A percentile compares a stretch with the other conserved stretches of the same genome.
Conservation (phyloP, 2,797 vertebrate genomes). For the Adelosebastes latens region DNA sequence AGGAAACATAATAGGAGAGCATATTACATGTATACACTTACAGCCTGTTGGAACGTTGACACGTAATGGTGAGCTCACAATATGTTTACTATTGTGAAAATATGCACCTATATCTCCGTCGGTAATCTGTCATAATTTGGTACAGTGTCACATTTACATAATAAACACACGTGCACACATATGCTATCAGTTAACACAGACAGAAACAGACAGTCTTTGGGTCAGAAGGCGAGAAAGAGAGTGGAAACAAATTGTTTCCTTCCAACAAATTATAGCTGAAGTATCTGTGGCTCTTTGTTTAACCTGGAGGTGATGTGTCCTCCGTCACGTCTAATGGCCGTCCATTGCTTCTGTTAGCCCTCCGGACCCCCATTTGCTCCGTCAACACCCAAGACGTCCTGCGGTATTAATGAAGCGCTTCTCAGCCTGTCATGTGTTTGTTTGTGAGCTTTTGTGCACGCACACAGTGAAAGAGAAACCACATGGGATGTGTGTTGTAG, state of each 20-base stretch:
- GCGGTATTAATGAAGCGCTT: background rate
- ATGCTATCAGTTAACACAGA: background rate
- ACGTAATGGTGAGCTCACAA: background rate
- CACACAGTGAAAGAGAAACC: background rate
- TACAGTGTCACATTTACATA: conserved; percentile 5
- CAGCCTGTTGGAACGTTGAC: background rate
- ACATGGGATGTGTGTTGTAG: background rate
- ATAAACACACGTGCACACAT: background rate
- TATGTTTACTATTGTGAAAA: background rate
- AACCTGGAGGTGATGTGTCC: background rate
- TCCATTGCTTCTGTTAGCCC: background rate
- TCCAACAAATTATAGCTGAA: background rate
- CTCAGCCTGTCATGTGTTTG: background rate
- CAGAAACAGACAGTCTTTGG: background rate
- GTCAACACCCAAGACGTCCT: conserved; percentile 3
- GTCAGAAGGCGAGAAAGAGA: background rate
- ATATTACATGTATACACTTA: background rate
- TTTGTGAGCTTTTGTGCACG: background rate
- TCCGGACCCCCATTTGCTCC: conserved; percentile 4
- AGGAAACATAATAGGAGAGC: background rate
- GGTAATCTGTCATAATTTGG: background rate
- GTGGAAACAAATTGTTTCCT: background rate
- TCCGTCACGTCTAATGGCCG: conserved; percentile 3
- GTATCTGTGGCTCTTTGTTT: background rate
- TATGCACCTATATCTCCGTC: background rate